Percentiles rank a stretch among this genome's conserved stretches.
These are phyloP conservation scores for Sphaeridia pumilis DNA, from an alignment of 2,888 invertebrate genomes.

Conservation along the genomic window DNA sequence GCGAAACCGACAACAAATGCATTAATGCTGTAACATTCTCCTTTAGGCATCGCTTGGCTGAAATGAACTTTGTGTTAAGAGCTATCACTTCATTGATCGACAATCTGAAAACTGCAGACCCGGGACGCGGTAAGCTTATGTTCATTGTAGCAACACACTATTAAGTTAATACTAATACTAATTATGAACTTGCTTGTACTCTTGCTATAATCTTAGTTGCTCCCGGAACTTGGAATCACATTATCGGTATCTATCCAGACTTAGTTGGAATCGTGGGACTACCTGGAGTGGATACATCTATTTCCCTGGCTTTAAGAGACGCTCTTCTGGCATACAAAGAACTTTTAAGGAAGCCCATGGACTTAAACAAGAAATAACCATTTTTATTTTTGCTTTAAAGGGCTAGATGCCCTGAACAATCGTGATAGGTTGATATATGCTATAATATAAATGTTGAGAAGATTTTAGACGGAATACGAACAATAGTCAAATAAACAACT, in stretches of 20 bases:
- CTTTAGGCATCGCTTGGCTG: slow-evolving; percentile 76
- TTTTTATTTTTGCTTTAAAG: background rate
- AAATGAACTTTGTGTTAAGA: slow-evolving; percentile 90
- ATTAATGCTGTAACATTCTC: slow-evolving; percentile 8
- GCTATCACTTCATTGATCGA: slow-evolving; percentile 84
- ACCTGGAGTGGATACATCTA: slow-evolving; percentile 50
- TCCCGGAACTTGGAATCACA: slow-evolving; percentile 79
- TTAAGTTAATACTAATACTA: background rate
- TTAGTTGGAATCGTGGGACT: slow-evolving; percentile 68
- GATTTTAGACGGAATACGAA: no score
- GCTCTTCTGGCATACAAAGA: slow-evolving; percentile 79
- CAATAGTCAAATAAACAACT: no score
- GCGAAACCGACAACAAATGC: background rate
- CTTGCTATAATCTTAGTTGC: slow-evolving; percentile 52
- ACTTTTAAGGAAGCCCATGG: slow-evolving; percentile 45
- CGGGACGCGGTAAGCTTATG: slow-evolving; percentile 58
- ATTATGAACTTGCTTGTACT: background rate
- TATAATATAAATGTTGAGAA: no score
- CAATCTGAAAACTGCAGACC: slow-evolving; percentile 82
- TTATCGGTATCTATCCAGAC: slow-evolving; percentile 81
- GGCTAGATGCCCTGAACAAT: no score
- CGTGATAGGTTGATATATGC: background rate
- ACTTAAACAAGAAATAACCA: slow-evolving; percentile 7
- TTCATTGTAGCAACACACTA: background rate
- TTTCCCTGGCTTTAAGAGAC: slow-evolving; percentile 61